Base-by-base conservation (phyloP, 2,797 vertebrate genomes). In the Hemibagrus guttatus region DNA sequence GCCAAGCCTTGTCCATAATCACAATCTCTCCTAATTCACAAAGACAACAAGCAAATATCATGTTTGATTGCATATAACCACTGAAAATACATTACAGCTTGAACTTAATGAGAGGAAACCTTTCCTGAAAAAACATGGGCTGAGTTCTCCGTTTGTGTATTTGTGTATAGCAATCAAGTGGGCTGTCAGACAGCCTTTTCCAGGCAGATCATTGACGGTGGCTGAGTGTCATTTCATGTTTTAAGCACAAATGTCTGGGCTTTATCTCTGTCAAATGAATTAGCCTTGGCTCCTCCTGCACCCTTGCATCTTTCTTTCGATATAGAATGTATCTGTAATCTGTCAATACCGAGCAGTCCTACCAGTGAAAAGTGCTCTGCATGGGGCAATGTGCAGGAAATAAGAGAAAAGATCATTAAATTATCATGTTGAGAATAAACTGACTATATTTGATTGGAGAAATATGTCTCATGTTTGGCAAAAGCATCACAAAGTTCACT, bases 321-420 rank as follows among this genome's bases (percentile, higher is more conserved):
- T 95, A 93, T 93, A 95, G 95, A 94, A 95, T 95, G 95, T 94
- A 95, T 96, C 93, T 87, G 85, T 82, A 82, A 84, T 64, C 76
- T 80, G 76, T 79, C 39, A 26, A 19, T 49, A 16, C 59, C 14
- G 35, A 46, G 59, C 23, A 21, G 61, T 42, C n/a, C 28, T 23
- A n/a, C 42, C 21, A 9, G 58, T 42, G 12, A 39, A 80, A 78
- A 7, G 28, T 58, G 75, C 17, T n/a, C 9, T 23, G n/a, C n/a
- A n/a, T n/a, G 13, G 23, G 69, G 42, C 23, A 42, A 61, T 42
- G 19, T 35, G 17, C 52, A 26, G 35, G 56, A 39, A 23, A 54
- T 16, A 16, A 61, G 14, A 58, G 6, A 17, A 5, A 21, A 59
- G 56, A 42, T 2, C 63, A 59, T 78, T 35, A 23, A 1, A 61